phyloP scores from a whole-genome alignment of 2,888 invertebrate genomes.

The Phyllotreta cruciferae region DNA sequence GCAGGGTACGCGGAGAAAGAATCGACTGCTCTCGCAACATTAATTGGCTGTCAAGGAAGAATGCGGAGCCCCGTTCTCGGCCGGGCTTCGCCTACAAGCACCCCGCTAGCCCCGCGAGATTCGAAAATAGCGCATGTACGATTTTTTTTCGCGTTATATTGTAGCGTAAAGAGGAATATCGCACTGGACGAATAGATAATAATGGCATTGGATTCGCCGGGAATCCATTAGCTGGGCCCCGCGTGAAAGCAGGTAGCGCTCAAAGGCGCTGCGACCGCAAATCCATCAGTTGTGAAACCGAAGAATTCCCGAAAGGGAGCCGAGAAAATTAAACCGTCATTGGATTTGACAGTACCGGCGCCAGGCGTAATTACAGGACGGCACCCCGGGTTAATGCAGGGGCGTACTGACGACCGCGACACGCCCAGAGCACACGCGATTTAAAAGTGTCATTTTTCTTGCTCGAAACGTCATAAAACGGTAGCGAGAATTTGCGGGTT shows the following conservation, averaged over 20 bases:
- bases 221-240: conserved; percentile 27
- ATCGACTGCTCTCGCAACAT: conserved; percentile 48
- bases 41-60: conserved; percentile 50
- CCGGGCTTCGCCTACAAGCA: conserved; percentile 6
- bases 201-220: neutral
- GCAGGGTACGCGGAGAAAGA: conserved; percentile 43
- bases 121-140: too few species aligned
- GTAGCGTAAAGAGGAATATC: too few species aligned
- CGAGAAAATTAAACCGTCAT: conserved; percentile 39
- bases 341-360: conserved; percentile 49
- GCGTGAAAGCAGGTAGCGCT: conserved; percentile 22
- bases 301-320: conserved; percentile 21
- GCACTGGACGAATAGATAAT: too few species aligned
- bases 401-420: conserved; percentile 45
- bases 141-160: too few species aligned
- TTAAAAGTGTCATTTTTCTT: conserved; percentile 35
- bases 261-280: conserved; percentile 18
- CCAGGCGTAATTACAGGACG: conserved; percentile 50
- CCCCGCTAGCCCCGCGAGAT: neutral
- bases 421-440: conserved; percentile 51
- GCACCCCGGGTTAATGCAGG: conserved; percentile 49
- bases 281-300: conserved; percentile 25
- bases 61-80: conserved; percentile 32
- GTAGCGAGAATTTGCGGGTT: too few species aligned
- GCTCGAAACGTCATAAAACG: too few species aligned